Evolutionary conservation across 2,888 invertebrate genomes (phyloP).

Genomic region (Ectobius pallidus): DNA sequence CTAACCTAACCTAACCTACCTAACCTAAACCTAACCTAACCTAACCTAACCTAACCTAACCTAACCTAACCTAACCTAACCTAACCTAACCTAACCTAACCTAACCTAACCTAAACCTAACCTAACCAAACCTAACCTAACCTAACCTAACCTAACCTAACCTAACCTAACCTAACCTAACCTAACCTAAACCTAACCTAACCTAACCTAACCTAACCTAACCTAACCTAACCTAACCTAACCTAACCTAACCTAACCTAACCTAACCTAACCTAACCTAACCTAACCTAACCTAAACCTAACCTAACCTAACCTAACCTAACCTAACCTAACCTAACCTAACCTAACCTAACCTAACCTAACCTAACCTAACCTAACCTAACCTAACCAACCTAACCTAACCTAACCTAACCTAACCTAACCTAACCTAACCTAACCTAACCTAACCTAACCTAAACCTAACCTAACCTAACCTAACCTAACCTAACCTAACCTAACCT

Average conservation of each 20-base stretch:
- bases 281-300: conserved; percentile 24
- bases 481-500: conserved; percentile 30
- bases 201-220: conserved; percentile 46
- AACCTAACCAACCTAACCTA: conserved; percentile 26
- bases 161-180: conserved; percentile 48
- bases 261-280: conserved; percentile 31
- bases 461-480: conserved; percentile 28
- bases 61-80: conserved; percentile 45
- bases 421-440: conserved; percentile 24
- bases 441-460: conserved; percentile 26
- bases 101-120: conserved; percentile 45
- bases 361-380: conserved; percentile 25
- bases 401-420: conserved; percentile 27
- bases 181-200: conserved; percentile 46
- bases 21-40: conserved; percentile 45
- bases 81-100: conserved; percentile 37
- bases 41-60: conserved; percentile 47
- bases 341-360: conserved; percentile 3
- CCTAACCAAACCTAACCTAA: conserved; percentile 47
- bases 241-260: conserved; percentile 40
- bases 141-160: conserved; percentile 46
- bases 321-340: not conserved
- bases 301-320: not conserved
- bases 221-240: conserved; percentile 47
- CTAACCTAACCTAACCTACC: conserved; percentile 42